Evolutionary conservation across 2,113 vertebrate species (phyloP), one percentile per base, ranked within the genome.

Genomic region (Ceyx margarethae): DNA sequence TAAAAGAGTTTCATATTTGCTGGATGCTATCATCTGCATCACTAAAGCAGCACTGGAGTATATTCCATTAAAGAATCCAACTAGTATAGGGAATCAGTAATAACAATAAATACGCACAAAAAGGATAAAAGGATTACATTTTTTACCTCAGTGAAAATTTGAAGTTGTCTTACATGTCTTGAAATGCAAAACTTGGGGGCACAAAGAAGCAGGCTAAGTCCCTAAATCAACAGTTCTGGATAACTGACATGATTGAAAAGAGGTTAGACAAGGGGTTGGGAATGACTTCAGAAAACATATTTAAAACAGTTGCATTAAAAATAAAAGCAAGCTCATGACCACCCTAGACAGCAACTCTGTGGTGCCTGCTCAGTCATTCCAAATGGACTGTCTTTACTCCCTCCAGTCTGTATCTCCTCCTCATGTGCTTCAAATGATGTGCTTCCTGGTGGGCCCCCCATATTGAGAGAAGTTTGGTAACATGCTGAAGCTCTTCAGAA

Each of bases 401-500:
- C 43, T 90, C 37, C 3, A 2, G 13, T 62, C 54, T 62, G 46
- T 7, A 23, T 43, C 25, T 85, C 26, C 45, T 81, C 37, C 56
- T 68, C 46, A 37, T 8, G 20, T 86, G 48, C n/a, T 35, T 73
- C 45, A 53, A 57, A 83, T 78, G 37, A 61, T 26, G 12, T 68
- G 66, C 77, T 89, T 85, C 60, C 65, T 64, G 8, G 33, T 83
- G 48, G 69, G 56, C 29, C 68, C 80, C 81, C 57, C 23, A 64
- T 61, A 84, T 68, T 56, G 83, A 64, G 54, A 73, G 18, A 35
- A 65, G 65, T 84, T 86, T 88, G 68, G 57, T 81, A 75, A 61
- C 45, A 95, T 14, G 31, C 10, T 68, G 66, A 75, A 75, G 21
- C 62, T 87, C 42, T 89, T 92, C 62, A 89, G 84, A 93, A 95